Base-by-base conservation (phyloP, 2,113 vertebrate species). In the Epinephelus lanceolatus region DNA sequence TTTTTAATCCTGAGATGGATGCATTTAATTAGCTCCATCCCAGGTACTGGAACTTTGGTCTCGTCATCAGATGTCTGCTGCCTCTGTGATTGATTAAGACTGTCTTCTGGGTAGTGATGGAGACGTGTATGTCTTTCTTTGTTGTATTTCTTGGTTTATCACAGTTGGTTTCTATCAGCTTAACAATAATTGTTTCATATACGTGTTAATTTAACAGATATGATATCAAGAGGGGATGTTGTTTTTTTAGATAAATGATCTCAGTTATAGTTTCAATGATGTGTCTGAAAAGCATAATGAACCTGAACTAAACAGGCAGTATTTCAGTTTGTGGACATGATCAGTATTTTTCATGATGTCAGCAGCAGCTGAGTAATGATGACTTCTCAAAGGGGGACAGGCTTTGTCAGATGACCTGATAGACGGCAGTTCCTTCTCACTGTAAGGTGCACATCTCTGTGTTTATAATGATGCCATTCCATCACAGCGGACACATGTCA, bases 401-500 rank as follows among this genome's bases (percentile, higher is more conserved):
- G 14, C 33, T 61, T 52, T 86, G 79, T 76, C 84, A 80, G 45
- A 76, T 76, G 73, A 76, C 63, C 76, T 76, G 84, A 89, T 84
- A 68, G 62, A 84, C 71, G 60, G 40, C n/a, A 69, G 78, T 78
- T 49, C 53, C 21, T 19, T 69, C 52, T 61, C 67, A 76, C 69
- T 78, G 45, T 78, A 53, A 87, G 80, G 49, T 80, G 71, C 68
- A 75, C 81, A 37, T 76, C 61, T 78, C 71, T 76, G 25, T 75
- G 66, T 67, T 76, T 65, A 40, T 86, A 90, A 90, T 83, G 88
- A 78, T 11, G 47, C 40, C 67, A 81, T 37, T 92, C 76, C 82
- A 92, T 92, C 88, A 94, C 49, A 42, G 18, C 74, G 42, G 89
- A 88, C 84, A 78, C 73, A 30, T 67, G 85, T 83, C 80, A 72